Conservation (phyloP, 2,797 vertebrate genomes). For the Hyperoplus immaculatus region DNA sequence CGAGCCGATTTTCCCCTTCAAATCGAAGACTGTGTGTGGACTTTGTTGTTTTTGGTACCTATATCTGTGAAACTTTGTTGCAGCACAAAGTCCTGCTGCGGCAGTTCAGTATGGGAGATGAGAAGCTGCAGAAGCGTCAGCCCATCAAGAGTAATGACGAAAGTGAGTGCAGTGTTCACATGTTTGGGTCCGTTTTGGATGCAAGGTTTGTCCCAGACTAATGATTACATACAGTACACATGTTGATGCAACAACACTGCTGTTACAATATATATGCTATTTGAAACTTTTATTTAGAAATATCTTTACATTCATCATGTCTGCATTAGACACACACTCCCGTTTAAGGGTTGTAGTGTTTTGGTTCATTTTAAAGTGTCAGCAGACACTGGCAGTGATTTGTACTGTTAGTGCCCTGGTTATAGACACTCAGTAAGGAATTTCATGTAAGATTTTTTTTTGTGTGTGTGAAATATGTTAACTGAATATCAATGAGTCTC, state of each 20-base stretch:
- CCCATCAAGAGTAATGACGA: constrained; percentile 93
- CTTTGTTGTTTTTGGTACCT: not conserved
- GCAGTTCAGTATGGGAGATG: constrained; percentile 93
- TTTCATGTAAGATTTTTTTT: not conserved
- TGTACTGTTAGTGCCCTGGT: too few species aligned
- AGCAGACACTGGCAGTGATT: too few species aligned
- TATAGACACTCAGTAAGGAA: not conserved
- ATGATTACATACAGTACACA: not conserved
- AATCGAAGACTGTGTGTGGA: not conserved
- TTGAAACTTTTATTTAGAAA: constrained; percentile 1
- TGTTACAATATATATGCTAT: not conserved
- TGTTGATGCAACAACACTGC: not conserved
- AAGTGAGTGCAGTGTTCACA: constrained; percentile 84
- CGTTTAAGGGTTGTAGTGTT: too few species aligned
- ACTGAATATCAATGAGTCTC: too few species aligned
- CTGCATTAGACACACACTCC: not conserved
- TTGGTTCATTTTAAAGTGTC: too few species aligned
- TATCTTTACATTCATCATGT: not conserved
- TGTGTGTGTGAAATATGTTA: not conserved
- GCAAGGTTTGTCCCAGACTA: not conserved
- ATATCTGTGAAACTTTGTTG: constrained; percentile 40
- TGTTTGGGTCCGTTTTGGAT: not conserved
- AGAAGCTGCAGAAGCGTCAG: constrained; percentile 93
- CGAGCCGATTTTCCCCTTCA: not conserved
- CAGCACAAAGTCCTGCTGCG: constrained; percentile 97